phyloP scores from a whole-genome alignment of 2,797 vertebrate genomes.

The Carcharodon carcharias region DNA sequence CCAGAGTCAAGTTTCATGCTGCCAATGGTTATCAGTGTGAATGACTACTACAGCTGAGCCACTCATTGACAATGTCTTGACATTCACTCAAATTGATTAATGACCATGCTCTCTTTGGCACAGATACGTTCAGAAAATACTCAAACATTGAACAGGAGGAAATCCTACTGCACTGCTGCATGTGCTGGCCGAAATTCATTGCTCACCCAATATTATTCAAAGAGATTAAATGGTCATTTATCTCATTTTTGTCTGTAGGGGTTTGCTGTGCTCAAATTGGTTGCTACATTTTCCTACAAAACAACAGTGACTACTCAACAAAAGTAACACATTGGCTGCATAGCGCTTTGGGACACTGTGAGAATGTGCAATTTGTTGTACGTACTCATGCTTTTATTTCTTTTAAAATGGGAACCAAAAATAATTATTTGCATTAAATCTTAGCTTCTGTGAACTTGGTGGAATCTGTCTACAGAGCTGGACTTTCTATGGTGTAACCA shows the following conservation, averaged over 20 bases:
- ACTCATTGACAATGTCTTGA: not conserved
- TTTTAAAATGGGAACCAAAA: not conserved
- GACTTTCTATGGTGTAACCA: not conserved
- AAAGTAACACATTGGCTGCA: not conserved
- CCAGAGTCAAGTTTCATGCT: not conserved
- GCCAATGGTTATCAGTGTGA: not conserved
- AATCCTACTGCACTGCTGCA: not conserved
- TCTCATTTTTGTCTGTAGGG: not conserved
- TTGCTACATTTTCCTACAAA: not conserved
- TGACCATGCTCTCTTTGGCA: not conserved
- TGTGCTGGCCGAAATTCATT: not conserved
- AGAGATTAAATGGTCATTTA: not conserved
- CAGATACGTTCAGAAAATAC: not conserved
- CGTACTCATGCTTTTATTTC: not conserved
- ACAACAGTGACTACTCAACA: not conserved
- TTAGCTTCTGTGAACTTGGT: not conserved
- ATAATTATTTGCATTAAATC: not conserved
- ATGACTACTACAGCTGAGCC: not conserved
- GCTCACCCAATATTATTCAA: not conserved
- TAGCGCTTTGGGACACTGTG: not conserved
- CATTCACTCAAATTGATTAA: slow-evolving; percentile 9
- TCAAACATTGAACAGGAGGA: not conserved
- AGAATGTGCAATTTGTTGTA: not conserved
- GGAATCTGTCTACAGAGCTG: not conserved
- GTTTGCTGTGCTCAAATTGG: not conserved